Conservation (phyloP, 1,140 invertebrate species). For the Pissodes strobi region DNA sequence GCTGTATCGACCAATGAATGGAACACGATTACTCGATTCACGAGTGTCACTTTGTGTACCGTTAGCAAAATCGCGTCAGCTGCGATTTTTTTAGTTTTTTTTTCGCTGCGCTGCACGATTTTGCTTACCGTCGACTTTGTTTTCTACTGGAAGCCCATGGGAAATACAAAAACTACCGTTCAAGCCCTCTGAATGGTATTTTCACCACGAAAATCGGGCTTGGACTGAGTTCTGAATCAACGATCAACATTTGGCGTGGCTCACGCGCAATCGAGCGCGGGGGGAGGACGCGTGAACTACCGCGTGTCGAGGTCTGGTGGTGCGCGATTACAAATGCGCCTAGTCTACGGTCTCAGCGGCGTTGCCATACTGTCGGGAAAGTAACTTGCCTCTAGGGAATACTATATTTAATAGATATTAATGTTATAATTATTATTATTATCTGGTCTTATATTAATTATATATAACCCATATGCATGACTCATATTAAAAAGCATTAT, state of each 20-base stretch:
- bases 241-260: slow-evolving; percentile 20
- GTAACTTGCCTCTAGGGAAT: too few relatives aligned
- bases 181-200: slow-evolving; percentile 6
- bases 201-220: slow-evolving; percentile 17
- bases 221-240: slow-evolving; percentile 6
- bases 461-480: too few relatives aligned
- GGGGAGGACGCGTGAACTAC: slow-evolving; percentile 1
- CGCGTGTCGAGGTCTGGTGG: slow-evolving; percentile 32
- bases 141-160: slow-evolving; percentile 12
- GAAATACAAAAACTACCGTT: neutral
- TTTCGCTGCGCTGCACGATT: slow-evolving; percentile 5
- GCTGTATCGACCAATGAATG: slow-evolving; percentile 39
- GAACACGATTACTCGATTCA: neutral
- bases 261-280: slow-evolving; percentile 11
- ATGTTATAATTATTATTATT: too few relatives aligned
- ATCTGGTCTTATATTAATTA: too few relatives aligned
- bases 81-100: slow-evolving; percentile 3
- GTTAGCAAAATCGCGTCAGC: slow-evolving; percentile 17
- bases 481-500: too few relatives aligned
- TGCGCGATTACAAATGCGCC: slow-evolving; percentile 23
- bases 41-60: slow-evolving; percentile 11
- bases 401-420: too few relatives aligned
- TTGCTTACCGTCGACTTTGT: neutral
- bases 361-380: too few relatives aligned
- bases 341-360: neutral